Evolutionary conservation across 2,113 vertebrate species (phyloP).

Genomic region (Aviceda subcristata): DNA sequence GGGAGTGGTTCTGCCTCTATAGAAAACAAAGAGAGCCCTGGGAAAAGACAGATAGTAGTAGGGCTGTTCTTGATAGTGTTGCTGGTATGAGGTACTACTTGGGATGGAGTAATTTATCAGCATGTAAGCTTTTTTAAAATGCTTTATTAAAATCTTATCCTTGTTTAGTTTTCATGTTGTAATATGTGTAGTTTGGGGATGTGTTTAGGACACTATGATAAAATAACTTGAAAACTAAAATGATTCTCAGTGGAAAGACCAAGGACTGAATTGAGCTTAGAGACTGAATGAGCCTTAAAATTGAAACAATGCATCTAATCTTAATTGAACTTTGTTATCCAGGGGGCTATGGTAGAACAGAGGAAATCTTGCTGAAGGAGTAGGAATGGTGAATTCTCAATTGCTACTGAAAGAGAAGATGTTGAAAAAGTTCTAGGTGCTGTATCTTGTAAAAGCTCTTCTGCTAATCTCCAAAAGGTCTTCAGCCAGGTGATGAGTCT

Average conservation of each 20-base stretch:
- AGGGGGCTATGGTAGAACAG: background rate
- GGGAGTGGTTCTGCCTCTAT: background rate
- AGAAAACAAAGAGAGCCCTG: background rate
- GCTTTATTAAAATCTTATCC: background rate
- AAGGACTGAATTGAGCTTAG: background rate
- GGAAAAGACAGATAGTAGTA: background rate
- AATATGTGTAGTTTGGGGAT: background rate
- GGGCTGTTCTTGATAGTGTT: background rate
- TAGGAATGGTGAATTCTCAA: background rate
- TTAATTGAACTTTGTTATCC: background rate
- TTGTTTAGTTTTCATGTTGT: background rate
- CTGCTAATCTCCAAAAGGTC: background rate
- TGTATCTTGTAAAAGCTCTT: background rate
- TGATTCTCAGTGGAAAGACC: background rate
- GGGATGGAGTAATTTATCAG: background rate
- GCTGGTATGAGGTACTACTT: background rate
- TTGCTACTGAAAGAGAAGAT: background rate
- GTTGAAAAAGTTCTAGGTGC: background rate
- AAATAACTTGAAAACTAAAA: background rate
- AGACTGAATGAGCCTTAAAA: background rate
- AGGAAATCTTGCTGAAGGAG: background rate
- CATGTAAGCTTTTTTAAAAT: background rate
- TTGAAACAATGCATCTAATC: background rate
- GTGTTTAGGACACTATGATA: background rate
- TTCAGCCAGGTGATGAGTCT: background rate